Evolutionary conservation across 1,140 invertebrate genomes (phyloP), one percentile per base, ranked within the genome.

Genomic region (Galleria mellonella): DNA sequence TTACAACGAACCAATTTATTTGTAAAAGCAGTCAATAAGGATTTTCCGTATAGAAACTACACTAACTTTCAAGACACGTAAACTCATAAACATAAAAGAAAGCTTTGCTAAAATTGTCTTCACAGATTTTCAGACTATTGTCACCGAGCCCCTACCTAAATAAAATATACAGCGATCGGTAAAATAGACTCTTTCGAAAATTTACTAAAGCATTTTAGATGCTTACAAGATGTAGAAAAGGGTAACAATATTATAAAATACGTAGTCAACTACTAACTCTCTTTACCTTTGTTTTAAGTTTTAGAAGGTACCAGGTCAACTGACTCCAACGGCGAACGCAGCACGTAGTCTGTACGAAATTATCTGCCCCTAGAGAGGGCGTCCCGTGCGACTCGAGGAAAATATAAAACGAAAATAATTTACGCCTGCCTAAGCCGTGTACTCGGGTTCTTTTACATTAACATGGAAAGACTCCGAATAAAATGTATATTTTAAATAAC

Each of bases 401-500:
- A 76, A 74, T 58, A 70, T 71, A 73, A 77, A 77, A 77, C 56
- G 62, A 74, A 74, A 72, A 77, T 71, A 77, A 71, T 56, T 72
- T 72, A 72, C 64, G 62, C 62, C 61, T 55, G 48, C 60, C 66
- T 74, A 74, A 78, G 57, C 72, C 64, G 43, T 47, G 46, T 51
- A 50, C 55, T 51, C 29, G 44, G 47, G 41, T 46, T 55, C 62
- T 70, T 67, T 67, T 65, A 62, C 56, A 63, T 66, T 62, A 64
- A 67, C 61, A 57, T 54, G 52, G 43, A 60, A 68, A 51, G 47
- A 37, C 51, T 55, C 50, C 56, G 62, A 65, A 65, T 62, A 72
- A 62, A 72, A 74, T 52, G 59, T 67, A 58, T 71, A 64, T 63
- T 72, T 54, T 54, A 65, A 53, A 62, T 52, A 60, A 65, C 58